Evolutionary conservation across 2,888 invertebrate genomes (phyloP).

Genomic region (Halictus quadricinctus): DNA sequence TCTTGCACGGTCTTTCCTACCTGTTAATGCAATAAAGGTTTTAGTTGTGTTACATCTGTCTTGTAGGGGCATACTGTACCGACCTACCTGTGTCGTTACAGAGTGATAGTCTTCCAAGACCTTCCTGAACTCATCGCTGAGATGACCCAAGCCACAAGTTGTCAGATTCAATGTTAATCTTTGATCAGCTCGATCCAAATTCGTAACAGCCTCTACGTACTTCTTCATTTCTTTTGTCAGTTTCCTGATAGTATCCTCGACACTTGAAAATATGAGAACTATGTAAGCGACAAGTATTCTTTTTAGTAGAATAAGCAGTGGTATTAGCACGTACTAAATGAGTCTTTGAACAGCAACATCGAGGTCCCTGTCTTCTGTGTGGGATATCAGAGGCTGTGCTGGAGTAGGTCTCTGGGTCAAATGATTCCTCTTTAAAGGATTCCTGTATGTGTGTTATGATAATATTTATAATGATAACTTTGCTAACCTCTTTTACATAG

Average conservation of each 20-base stretch:
- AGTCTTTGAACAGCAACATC: slow-evolving; percentile 79
- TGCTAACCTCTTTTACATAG: slow-evolving; percentile 7
- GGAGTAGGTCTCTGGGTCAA: slow-evolving; percentile 77
- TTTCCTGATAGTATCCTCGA: slow-evolving; percentile 78
- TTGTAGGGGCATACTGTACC: neutral
- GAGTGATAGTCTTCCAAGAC: slow-evolving; percentile 83
- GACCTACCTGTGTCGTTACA: slow-evolving; percentile 79
- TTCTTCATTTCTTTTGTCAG: slow-evolving; percentile 81
- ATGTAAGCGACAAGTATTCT: neutral
- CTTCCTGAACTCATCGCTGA: slow-evolving; percentile 79
- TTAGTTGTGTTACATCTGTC: neutral
- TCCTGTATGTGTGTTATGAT: slow-evolving; percentile 71
- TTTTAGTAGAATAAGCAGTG: neutral
- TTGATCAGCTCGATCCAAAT: slow-evolving; percentile 79
- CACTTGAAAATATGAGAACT: slow-evolving; percentile 66
- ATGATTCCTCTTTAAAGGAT: slow-evolving; percentile 77
- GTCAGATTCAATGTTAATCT: slow-evolving; percentile 81
- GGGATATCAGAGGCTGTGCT: slow-evolving; percentile 77
- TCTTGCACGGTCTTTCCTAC: slow-evolving; percentile 79
- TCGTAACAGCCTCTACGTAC: slow-evolving; percentile 76
- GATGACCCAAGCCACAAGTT: slow-evolving; percentile 80
- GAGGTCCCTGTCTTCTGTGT: slow-evolving; percentile 78
- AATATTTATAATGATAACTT: neutral
- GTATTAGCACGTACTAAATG: slow-evolving; percentile 74
- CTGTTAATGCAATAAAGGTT: slow-evolving; percentile 55